Conservation (phyloP, 2,113 vertebrate species). For the Oophaga pumilio region DNA sequence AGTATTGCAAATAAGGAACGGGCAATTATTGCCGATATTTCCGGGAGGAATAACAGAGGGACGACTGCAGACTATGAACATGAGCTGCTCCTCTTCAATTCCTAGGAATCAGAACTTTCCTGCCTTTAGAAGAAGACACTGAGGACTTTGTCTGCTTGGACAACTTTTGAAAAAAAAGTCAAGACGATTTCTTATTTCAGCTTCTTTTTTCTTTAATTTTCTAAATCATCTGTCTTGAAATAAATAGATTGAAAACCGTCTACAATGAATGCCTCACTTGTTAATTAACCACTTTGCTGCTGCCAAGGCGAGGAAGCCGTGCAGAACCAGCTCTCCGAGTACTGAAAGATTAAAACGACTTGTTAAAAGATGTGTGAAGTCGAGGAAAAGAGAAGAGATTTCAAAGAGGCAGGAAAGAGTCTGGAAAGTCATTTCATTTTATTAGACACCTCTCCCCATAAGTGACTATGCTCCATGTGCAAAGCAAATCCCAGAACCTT, state of each 20-base stretch:
- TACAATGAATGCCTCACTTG: conserved; percentile 7
- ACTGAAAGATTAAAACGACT: conserved; percentile 70
- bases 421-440: conserved; percentile 74
- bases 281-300: conserved; percentile 27
- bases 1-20: too few species aligned
- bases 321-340: background rate
- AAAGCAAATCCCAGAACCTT: conserved; percentile 82
- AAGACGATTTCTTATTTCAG: background rate
- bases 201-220: conserved; percentile 20
- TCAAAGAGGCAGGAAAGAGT: conserved; percentile 70
- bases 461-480: conserved; percentile 72
- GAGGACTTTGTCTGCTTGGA: background rate
- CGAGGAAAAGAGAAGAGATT: conserved; percentile 71
- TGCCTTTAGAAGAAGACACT: background rate
- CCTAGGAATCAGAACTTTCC: background rate
- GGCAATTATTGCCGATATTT: background rate
- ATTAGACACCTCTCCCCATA: conserved; percentile 77
- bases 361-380: conserved; percentile 76
- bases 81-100: background rate
- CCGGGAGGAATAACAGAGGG: background rate
- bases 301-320: conserved; percentile 1
- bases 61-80: background rate
- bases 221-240: conserved; percentile 33
- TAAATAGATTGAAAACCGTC: background rate
- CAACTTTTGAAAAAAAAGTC: background rate